Base-by-base conservation (phyloP, 2,113 vertebrate species). In the Corapipo altera region DNA sequence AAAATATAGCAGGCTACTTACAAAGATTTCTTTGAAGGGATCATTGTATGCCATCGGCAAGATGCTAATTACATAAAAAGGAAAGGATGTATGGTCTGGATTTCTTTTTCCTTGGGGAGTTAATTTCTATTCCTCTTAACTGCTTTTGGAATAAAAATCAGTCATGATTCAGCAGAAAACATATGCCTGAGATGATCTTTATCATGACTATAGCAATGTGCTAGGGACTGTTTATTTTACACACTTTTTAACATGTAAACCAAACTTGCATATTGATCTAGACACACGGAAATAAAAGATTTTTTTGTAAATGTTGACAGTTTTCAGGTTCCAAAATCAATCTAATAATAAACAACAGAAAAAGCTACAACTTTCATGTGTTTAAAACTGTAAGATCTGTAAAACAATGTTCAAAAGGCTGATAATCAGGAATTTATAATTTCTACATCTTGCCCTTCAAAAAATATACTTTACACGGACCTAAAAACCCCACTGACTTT, bases 271-370 rank as follows among this genome's bases (percentile, higher is more conserved):
- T 43, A 73, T 44, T 82, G 35, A 64, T 81, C 20, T 52, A 59
- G 75, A 73, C 18, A 78, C 5, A 49, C 79, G 18, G 21, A 85
- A 89, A 52, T 39, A 62, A 59, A 84, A 79, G 39, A 49, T 69
- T 52, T 22, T 22, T 84, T 74, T 61, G 8, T 21, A 90, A 48
- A 74, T 21, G 20, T 91, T 92, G 62, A 71, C 78, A 62, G 78
- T 46, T 87, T 65, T 83, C 83, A 94, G 77, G 48, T 87, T 90
- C 74, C 41, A 93, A 94, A 85, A 84, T 85, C 35, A 61, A 89
- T 65, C 64, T 78, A 93, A 79, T 75, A 33, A 79, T 12, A 92
- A 65, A 93, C 27, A 3, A 89, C 20, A 88, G 12, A 58, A 94
- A 96, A 91, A 89, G 66, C 37, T 91, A 74, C 33, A 43, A 54